Base-by-base conservation (phyloP, 2,888 invertebrate species). In the Cryptus armator region DNA sequence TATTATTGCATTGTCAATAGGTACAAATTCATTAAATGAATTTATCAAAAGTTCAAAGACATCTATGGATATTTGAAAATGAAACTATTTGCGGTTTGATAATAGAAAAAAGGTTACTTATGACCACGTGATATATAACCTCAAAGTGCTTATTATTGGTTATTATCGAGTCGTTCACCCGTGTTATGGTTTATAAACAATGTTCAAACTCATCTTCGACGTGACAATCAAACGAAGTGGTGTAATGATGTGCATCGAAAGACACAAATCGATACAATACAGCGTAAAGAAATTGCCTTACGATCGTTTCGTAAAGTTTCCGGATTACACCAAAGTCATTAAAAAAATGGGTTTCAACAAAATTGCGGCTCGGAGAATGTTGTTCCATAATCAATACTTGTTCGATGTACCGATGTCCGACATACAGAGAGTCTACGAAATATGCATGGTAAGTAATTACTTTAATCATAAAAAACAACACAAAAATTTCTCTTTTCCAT, bases 371-470 rank as follows among this genome's bases (percentile, higher is more conserved):
- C 7, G 0, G 0, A 29, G 16, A 53, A 1, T 66, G 16, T 66
- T 83, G 10, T 29, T 9, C 7, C 0, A 19, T 0, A 32, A 83
- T 7, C 75, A 75, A 44, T 9, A 16, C 9, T 16, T 88, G 9
- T 77, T 85, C 10, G n/a, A 72, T n/a, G 44, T 87, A 16, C 75
- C 84, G 1, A 10, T 48, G 29, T 37, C 84, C 19, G 48, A 67
- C 43, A 48, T 88, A 9, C 0, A 16, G 2, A 19, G 16, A 0
- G 77, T 64, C 43, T 85, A 78, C 24, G 12, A 29, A 32, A n/a
- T 87, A 24, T 87, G 85, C 37, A 19, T 66, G 59, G 89, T 89
- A 64, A 80, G 86, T 78, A 37, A 9, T 75, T 29, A 24, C 19
- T 51, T 51, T n/a, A 46, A 43, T 78, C 64, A 12, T 16, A 6